These are phyloP conservation scores for Yponomeuta cagnagella DNA, from an alignment of 2,888 invertebrate species.

Conservation along the genomic window DNA sequence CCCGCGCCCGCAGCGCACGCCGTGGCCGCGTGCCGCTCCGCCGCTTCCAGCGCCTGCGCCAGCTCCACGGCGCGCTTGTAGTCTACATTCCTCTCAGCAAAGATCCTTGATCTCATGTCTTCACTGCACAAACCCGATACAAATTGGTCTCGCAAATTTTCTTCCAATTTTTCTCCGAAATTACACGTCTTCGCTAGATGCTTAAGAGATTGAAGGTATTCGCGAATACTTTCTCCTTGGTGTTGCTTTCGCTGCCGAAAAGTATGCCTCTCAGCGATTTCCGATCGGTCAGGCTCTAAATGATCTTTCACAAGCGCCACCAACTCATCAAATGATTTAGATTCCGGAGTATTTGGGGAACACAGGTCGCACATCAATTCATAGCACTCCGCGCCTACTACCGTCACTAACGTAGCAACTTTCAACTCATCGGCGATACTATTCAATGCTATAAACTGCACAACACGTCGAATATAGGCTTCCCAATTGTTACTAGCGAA, in stretches of 20 bases:
- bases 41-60: constrained; percentile 9
- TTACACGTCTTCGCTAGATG: constrained; percentile 15
- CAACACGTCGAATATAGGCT: too few relatives aligned
- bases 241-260: constrained; percentile 1
- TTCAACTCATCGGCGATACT: constrained; percentile 1
- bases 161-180: constrained; percentile 13
- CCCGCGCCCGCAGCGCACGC: constrained; percentile 6
- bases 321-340: constrained; percentile 8
- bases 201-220: constrained; percentile 11
- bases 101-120: constrained; percentile 13
- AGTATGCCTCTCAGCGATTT: constrained; percentile 7
- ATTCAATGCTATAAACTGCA: background rate
- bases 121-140: constrained; percentile 13
- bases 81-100: constrained; percentile 9
- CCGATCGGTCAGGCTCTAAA: constrained; percentile 10
- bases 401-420: constrained; percentile 13
- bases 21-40: constrained; percentile 3
- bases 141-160: constrained; percentile 12
- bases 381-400: constrained; percentile 11
- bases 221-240: constrained; percentile 4
- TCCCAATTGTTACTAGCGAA: background rate
- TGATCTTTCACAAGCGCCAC: constrained; percentile 10
- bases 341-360: background rate
- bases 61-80: constrained; percentile 13
- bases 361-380: background rate